Evolutionary conservation across 2,797 vertebrate genomes (phyloP).

Genomic region (Spinibarbus caldwelli): DNA sequence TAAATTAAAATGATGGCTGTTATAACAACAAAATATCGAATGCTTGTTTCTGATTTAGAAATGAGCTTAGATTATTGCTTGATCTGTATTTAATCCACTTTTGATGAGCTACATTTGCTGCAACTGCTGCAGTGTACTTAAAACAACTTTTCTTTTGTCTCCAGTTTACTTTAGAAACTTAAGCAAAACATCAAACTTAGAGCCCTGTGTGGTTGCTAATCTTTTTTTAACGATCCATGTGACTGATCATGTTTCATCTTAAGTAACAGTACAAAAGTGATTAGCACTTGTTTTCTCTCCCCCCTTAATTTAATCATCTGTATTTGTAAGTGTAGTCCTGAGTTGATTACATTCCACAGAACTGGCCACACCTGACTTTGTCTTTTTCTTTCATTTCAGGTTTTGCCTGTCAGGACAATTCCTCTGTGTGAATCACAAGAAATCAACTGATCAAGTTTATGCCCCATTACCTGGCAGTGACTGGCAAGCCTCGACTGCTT

Average conservation of each 20-base stretch:
- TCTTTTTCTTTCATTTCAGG: constrained; percentile 58
- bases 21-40: neutral
- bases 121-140: neutral
- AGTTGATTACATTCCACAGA: constrained; percentile 23
- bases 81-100: neutral
- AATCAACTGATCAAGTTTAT: constrained; percentile 47
- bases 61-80: neutral
- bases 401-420: constrained; percentile 63
- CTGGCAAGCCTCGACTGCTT: constrained; percentile 44
- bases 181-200: constrained; percentile 1
- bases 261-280: neutral
- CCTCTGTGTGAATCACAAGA: constrained; percentile 57
- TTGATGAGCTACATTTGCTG: neutral
- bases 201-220: neutral
- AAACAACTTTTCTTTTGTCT: neutral
- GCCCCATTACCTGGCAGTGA: constrained; percentile 40
- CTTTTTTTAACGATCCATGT: constrained; percentile 2
- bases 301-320: constrained; percentile 41
- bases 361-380: constrained; percentile 58
- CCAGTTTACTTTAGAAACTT: neutral
- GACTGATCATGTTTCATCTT: neutral
- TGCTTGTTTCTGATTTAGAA: neutral
- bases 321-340: constrained; percentile 13
- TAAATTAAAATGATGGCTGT: neutral
- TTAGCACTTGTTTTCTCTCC: neutral